phyloP scores from a whole-genome alignment of 2,888 invertebrate genomes.

The Leptodirus hochenwartii region DNA sequence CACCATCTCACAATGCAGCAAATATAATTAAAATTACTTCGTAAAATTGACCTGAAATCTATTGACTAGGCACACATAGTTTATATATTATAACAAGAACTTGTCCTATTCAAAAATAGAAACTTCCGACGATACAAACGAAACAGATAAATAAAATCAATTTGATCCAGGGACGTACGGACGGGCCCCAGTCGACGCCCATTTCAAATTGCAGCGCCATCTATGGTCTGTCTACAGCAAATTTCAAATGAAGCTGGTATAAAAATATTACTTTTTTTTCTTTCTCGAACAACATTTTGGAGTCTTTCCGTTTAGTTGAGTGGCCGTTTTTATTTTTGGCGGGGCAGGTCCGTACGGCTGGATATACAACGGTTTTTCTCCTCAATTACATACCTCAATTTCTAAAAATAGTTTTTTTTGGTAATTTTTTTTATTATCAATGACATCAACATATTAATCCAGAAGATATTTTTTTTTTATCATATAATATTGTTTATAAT shows the following conservation, averaged over 20 bases:
- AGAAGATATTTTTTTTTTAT: conserved; percentile 25
- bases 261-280: conserved; percentile 5
- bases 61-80: conserved; percentile 48
- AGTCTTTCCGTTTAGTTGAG: conserved; percentile 9
- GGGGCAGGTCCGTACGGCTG: conserved; percentile 9
- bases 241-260: too few relatives aligned
- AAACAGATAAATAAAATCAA: conserved; percentile 27
- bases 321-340: conserved; percentile 7
- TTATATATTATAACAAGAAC: conserved; percentile 37
- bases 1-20: too few relatives aligned
- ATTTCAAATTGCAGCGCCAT: conserved; percentile 8
- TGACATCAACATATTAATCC: conserved; percentile 31
- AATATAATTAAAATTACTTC: conserved; percentile 22
- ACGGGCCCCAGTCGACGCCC: conserved; percentile 24
- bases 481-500: too few relatives aligned
- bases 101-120: conserved; percentile 33
- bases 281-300: conserved; percentile 3
- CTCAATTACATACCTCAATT: too few relatives aligned
- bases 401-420: conserved; percentile 27
- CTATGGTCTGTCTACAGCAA: too few relatives aligned
- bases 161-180: conserved; percentile 19
- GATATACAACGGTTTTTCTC: conserved; percentile 18
- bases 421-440: conserved; percentile 11
- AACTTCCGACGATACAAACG: conserved; percentile 30
- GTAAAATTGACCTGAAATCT: conserved; percentile 42